Evolutionary conservation across 2,113 vertebrate genomes (phyloP), one percentile per base, ranked within the genome.

Genomic region (Plectropomus leopardus): DNA sequence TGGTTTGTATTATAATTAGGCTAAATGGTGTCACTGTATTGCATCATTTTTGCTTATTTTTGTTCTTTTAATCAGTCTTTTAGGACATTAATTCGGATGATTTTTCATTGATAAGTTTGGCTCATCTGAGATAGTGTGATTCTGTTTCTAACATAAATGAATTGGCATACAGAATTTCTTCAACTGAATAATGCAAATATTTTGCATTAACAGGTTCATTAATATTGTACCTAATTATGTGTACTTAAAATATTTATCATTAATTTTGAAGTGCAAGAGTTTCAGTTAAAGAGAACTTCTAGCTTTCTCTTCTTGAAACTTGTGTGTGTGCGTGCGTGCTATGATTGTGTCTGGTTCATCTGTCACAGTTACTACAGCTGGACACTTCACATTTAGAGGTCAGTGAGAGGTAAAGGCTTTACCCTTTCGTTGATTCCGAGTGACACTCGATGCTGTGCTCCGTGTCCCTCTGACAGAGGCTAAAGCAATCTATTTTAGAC

Each of bases 381-480:
- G 81, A 73, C 73, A 47, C 64, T 78, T 84, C 88, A 82, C 71
- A 84, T 89, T 81, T 66, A 74, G 80, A 91, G 89, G 88, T 88
- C 86, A 83, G 80, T 5, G 68, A 75, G 71, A 82, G 84, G 88
- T 87, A 86, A 86, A 88, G 88, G 73, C 78, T 86, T 82, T 48
- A 71, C 61, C 86, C 89, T 88, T 57, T 72, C 8, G 51, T 5
- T 83, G 79, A 89, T 86, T 86, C 80, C 66, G 4, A 57, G 67
- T 80, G 86, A 90, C 87, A 85, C 82, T 10, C 45, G 63, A 71
- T 5, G 71, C 66, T 17, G 71, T 28, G 73, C 84, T 82, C 70
- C 21, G 19, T 61, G 72, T 67, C 68, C 45, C 59, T 76, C 80
- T 66, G 83, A 80, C 78, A 84, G 60, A 83, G 74, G 75, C 86